Evolutionary conservation across 2,888 invertebrate genomes (phyloP).

Genomic region (Criorhina ranunculi): DNA sequence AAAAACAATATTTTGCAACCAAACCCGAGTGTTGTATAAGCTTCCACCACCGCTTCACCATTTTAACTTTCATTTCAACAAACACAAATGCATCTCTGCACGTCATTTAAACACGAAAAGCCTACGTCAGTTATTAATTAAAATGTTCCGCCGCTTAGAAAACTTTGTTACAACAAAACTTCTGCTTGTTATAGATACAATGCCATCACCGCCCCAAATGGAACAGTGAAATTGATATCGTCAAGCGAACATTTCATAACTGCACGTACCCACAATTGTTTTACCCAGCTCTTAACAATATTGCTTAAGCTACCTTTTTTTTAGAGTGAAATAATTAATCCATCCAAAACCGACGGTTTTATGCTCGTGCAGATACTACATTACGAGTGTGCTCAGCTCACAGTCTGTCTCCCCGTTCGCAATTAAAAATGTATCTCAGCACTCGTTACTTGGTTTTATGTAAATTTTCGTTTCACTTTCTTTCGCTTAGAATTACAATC

Average conservation of each 20-base stretch:
- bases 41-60: not conserved
- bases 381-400: not conserved
- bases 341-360: conserved; percentile 5
- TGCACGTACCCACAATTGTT: conserved; percentile 22
- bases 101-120: conserved; percentile 23
- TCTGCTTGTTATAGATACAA: conserved; percentile 11
- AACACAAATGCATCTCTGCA: not conserved
- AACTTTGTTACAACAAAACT: conserved; percentile 11
- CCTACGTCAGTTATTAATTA: conserved; percentile 26
- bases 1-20: not conserved
- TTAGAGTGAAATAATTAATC: conserved; percentile 9
- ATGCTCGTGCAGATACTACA: conserved; percentile 35
- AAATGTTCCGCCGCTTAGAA: conserved; percentile 6
- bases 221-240: conserved; percentile 42
- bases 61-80: not conserved
- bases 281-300: conserved; percentile 7
- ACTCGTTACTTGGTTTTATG: conserved; percentile 1
- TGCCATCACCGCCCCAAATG: conserved; percentile 8
- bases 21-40: not conserved
- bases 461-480: conserved; percentile 22
- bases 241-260: conserved; percentile 53
- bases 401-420: not conserved
- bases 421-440: conserved; percentile 18
- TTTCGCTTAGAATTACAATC: conserved; percentile 28
- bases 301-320: conserved; percentile 22